Percentiles rank a stretch among this genome's conserved stretches.
These are phyloP conservation scores for Temnothorax nylanderi DNA, from an alignment of 1,140 invertebrate genomes.

Conservation along the genomic window DNA sequence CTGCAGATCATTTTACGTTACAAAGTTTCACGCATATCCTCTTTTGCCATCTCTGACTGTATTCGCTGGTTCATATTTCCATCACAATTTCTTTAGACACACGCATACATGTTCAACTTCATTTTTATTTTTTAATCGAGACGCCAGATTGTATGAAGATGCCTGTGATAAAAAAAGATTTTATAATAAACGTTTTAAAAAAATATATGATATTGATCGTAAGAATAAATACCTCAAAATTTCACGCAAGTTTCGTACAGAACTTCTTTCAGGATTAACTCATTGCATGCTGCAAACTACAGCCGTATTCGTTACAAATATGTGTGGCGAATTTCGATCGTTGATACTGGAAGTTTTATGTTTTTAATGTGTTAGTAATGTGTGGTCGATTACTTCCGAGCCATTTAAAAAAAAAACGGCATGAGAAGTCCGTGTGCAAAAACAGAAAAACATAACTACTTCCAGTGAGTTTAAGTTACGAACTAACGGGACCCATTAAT, in stretches of 20 bases:
- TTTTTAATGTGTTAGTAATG: not conserved
- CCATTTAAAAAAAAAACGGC: not conserved
- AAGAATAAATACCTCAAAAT: not conserved
- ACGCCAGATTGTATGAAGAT: constrained; percentile 23
- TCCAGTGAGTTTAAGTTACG: not conserved
- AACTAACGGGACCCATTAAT: not conserved
- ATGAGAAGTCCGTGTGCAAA: not conserved
- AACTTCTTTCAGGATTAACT: constrained; percentile 1
- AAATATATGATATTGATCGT: not conserved
- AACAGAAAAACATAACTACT: constrained; percentile 12
- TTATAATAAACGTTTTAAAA: constrained; percentile 35
- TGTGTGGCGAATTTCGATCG: not conserved
- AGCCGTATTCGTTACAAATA: not conserved
- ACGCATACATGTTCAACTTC: not conserved
- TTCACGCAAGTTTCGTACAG: not conserved
- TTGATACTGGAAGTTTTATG: not conserved
- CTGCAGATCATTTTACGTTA: not conserved
- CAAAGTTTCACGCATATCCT: not conserved
- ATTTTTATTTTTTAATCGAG: not conserved
- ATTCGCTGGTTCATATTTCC: constrained; percentile 8
- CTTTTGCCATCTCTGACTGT: not conserved
- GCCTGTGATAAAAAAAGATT: constrained; percentile 32
- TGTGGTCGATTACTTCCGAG: not conserved
- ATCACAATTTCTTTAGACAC: not conserved
- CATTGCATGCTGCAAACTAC: not conserved